Conservation (phyloP, 1,140 invertebrate genomes). For the Zaprionus vittiger region DNA sequence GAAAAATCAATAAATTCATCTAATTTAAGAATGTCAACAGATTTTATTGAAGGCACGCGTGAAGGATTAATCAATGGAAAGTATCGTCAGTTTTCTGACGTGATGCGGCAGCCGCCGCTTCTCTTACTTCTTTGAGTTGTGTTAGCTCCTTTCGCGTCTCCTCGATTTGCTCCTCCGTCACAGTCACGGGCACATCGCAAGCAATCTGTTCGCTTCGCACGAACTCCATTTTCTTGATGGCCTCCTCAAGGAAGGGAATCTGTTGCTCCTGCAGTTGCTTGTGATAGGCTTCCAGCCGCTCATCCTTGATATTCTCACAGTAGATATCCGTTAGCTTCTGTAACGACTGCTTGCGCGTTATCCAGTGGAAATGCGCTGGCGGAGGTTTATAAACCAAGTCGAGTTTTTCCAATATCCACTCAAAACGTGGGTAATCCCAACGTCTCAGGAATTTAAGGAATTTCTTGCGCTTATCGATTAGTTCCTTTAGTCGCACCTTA, state of each 20-base stretch:
- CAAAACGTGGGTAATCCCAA: slow-evolving; percentile 93
- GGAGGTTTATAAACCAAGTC: slow-evolving; percentile 90
- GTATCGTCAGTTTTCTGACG: slow-evolving; percentile 60
- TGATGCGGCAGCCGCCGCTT: slow-evolving; percentile 45
- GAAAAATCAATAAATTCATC: slow-evolving; percentile 61
- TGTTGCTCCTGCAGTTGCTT: slow-evolving; percentile 88
- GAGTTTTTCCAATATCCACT: slow-evolving; percentile 93
- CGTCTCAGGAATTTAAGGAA: slow-evolving; percentile 88
- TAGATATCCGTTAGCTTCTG: slow-evolving; percentile 88
- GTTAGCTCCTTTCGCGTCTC: slow-evolving; percentile 86
- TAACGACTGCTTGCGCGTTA: slow-evolving; percentile 89
- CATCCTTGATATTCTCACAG: slow-evolving; percentile 88
- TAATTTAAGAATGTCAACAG: slow-evolving; percentile 60
- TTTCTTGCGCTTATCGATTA: slow-evolving; percentile 91
- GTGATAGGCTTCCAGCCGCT: slow-evolving; percentile 88
- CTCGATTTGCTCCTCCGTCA: slow-evolving; percentile 88
- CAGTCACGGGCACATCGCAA: slow-evolving; percentile 87
- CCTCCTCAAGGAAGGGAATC: slow-evolving; percentile 87
- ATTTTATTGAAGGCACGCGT: slow-evolving; percentile 48
- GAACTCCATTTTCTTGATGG: slow-evolving; percentile 87
- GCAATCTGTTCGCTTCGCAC: slow-evolving; percentile 90
- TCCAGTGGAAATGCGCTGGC: slow-evolving; percentile 86
- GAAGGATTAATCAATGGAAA: slow-evolving; percentile 52
- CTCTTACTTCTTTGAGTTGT: slow-evolving; percentile 73
- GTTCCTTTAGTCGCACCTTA: slow-evolving; percentile 88